Evolutionary conservation across 2,113 vertebrate genomes (phyloP), one percentile per base, ranked within the genome.

Genomic region (Larimichthys crocea): DNA sequence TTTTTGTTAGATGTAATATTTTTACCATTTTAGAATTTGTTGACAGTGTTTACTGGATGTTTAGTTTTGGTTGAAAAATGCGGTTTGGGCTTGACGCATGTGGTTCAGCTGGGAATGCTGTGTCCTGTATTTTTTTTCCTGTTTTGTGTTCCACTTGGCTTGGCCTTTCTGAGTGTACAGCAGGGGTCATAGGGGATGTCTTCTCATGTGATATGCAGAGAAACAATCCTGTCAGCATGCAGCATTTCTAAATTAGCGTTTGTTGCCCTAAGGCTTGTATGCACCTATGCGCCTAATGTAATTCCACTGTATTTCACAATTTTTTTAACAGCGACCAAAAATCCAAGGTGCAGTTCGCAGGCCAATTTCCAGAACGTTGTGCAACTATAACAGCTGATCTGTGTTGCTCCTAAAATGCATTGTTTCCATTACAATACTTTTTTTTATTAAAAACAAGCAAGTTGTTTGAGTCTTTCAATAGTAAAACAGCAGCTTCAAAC

Each of bases 21-120:
- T 7, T 40, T 80, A 24, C 26, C 17, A 75, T 86, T 76, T 83
- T 69, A 49, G 26, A 76, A 59, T 63, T 74, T 70, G 44, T 78
- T 74, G 68, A 79, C 79, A 50, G 67, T 20, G 44, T 71, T 79
- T 79, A 69, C 74, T 80, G 40, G 53, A 84, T 59, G 71, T 83
- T 80, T 73, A 53, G 19, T 11, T 60, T 80, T 50, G 8, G 65
- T 75, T 46, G 16, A 10, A 72, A 85, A 55, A 42, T 31, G 69
- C 11, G 65, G 55, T 68, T 78, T 76, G 17, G 44, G 15, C 35
- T 67, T 2, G 6, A 73, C 52, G 44, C 65, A 17, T 71, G 73
- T 49, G 70, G 74, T 63, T 82, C 53, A 24, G 26, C 57, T 57
- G 50, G 67, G 59, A 87, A 69, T 70, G 17, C 12, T 72, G 57